Evolutionary conservation across 2,113 vertebrate genomes (phyloP).

Genomic region (Mesitornis unicolor): DNA sequence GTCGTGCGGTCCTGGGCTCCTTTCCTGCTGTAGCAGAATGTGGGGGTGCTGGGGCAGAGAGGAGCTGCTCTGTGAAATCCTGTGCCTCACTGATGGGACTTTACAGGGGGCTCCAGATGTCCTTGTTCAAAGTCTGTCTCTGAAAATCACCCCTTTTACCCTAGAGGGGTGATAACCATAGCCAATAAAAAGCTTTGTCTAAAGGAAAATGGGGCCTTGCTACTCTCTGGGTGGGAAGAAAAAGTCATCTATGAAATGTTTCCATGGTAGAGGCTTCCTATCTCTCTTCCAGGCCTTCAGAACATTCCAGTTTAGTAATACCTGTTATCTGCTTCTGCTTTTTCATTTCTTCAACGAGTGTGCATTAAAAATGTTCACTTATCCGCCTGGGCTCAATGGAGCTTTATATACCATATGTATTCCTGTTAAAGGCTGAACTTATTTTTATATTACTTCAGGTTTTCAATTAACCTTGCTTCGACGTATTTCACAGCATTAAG

Average conservation of each 20-base stretch:
- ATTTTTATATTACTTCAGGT: slow-evolving; percentile 44
- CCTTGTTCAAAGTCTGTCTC: not conserved
- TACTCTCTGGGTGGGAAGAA: not conserved
- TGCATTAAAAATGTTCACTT: slow-evolving; percentile 6
- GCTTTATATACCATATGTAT: not conserved
- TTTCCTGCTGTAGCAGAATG: not conserved
- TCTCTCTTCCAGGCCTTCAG: not conserved
- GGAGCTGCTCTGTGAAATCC: not conserved
- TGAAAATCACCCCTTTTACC: not conserved
- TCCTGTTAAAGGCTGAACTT: slow-evolving; percentile 33
- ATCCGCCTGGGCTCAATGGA: not conserved
- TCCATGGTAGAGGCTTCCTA: not conserved
- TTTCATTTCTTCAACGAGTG: not conserved
- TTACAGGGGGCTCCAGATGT: not conserved
- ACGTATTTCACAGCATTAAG: slow-evolving; percentile 25
- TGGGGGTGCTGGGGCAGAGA: not conserved
- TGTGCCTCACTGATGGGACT: not conserved
- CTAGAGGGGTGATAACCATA: not conserved
- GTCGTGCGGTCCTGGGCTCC: not conserved
- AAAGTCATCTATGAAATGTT: not conserved
- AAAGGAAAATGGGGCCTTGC: not conserved
- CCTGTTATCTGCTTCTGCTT: not conserved
- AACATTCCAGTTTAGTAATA: not conserved
- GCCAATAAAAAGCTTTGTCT: not conserved
- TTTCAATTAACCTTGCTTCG: slow-evolving; percentile 61